Conservation (phyloP, 2,888 invertebrate genomes). For the Mallateleia sp. region DNA sequence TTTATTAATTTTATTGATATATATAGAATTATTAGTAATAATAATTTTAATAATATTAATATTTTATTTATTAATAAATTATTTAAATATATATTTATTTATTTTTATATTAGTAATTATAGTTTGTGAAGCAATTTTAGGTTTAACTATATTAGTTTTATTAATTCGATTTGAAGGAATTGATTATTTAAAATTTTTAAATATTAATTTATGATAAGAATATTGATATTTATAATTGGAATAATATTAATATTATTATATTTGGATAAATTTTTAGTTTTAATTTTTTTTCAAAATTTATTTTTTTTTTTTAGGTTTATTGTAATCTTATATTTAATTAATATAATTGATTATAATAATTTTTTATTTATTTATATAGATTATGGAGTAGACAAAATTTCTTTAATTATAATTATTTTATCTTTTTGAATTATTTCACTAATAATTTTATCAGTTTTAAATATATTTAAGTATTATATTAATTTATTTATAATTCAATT, state of each 20-base stretch:
- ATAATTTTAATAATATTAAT: conserved; percentile 89
- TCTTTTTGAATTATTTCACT: conserved; percentile 92
- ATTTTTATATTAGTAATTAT: conserved; percentile 91
- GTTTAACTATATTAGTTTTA: conserved; percentile 91
- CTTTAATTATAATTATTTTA: conserved; percentile 85
- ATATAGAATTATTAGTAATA: conserved; percentile 91
- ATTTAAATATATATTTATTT: conserved; percentile 90
- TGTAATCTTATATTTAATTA: conserved; percentile 37
- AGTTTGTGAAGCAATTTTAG: conserved; percentile 92
- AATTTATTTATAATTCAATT: conserved; percentile 80
- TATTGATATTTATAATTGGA: conserved; percentile 91
- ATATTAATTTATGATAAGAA: conserved; percentile 86
- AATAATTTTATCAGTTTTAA: conserved; percentile 90
- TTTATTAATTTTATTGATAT: conserved; percentile 90
- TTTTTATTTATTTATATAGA: conserved; percentile 29
- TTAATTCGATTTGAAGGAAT: conserved; percentile 92
- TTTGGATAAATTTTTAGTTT: conserved; percentile 37
- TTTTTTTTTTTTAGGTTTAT: conserved; percentile 47
- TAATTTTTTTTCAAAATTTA: conserved; percentile 54
- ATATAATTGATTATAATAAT: conserved; percentile 39
- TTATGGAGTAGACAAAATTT: conserved; percentile 67
- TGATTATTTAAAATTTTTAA: conserved; percentile 89
- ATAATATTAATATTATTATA: conserved; percentile 86
- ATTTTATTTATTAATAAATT: conserved; percentile 56
- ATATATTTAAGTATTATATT: conserved; percentile 85